Percentiles rank a stretch among this genome's conserved stretches.
Conservation (phyloP, 2,888 invertebrate genomes). For the Nemapogon koenigi region DNA sequence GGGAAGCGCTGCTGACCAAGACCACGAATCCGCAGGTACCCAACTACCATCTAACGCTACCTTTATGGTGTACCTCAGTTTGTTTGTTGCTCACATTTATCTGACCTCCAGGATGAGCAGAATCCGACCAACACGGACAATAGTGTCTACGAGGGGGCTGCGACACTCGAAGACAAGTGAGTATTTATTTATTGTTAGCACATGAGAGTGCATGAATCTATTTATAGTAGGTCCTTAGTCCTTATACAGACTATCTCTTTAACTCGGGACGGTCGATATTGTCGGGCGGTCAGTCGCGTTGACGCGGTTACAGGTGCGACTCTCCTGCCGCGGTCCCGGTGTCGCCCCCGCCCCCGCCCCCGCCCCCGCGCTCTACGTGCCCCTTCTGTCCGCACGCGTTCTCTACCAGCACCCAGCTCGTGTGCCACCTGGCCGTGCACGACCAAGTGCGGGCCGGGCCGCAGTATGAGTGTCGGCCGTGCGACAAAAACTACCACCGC, state of each 20-base stretch:
- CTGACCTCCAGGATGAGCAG: no score
- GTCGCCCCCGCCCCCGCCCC: slow-evolving; percentile 43
- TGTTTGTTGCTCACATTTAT: no score
- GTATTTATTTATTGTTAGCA: background rate
- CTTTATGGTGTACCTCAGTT: no score
- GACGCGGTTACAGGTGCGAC: no score
- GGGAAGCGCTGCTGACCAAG: slow-evolving; percentile 15
- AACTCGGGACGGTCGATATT: no score
- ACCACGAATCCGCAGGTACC: no score
- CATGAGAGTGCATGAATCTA: background rate
- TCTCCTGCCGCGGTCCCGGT: slow-evolving; percentile 19
- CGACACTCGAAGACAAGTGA: background rate
- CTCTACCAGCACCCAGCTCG: slow-evolving; percentile 21
- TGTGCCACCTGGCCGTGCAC: slow-evolving; percentile 11
- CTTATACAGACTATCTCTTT: no score
- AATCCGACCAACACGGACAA: background rate
- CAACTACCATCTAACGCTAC: no score
- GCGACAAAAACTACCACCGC: background rate
- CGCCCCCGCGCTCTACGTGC: no score
- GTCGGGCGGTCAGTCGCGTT: no score
- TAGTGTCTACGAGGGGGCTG: background rate
- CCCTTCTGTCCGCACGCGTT: no score
- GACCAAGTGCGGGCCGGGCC: background rate
- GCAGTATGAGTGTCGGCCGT: background rate
- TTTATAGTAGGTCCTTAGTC: background rate